Conservation (phyloP, 1,140 invertebrate species). For the Drosophila baimaii region DNA sequence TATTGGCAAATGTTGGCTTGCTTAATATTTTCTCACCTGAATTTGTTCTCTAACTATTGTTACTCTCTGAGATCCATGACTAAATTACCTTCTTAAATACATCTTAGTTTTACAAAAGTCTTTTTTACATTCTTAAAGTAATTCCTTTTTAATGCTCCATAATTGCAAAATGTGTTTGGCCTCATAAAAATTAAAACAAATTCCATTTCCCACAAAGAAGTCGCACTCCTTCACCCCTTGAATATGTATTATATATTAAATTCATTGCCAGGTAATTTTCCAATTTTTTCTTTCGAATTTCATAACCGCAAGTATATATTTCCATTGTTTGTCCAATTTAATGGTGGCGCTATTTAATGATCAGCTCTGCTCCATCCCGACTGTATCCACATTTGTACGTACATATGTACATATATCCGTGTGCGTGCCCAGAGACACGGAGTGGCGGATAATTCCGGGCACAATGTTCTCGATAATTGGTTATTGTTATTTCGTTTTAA, state of each 20-base stretch:
- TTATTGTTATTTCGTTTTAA: constrained; percentile 47
- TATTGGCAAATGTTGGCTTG: too few species aligned
- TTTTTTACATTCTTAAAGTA: too few species aligned
- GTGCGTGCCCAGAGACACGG: constrained; percentile 11
- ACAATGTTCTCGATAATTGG: constrained; percentile 40
- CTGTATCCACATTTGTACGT: neutral
- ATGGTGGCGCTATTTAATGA: constrained; percentile 15
- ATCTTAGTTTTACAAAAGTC: too few species aligned
- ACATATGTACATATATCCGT: neutral
- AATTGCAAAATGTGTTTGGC: too few species aligned
- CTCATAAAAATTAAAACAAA: too few species aligned
- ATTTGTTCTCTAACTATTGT: too few species aligned
- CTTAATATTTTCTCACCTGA: too few species aligned
- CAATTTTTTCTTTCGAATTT: neutral
- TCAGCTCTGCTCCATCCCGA: neutral
- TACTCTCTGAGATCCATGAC: too few species aligned
- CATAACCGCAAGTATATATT: constrained; percentile 6
- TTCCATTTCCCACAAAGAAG: neutral
- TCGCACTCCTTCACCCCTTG: neutral
- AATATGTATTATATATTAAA: neutral
- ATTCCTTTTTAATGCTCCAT: too few species aligned
- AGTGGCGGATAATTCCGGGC: constrained; percentile 26
- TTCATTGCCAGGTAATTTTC: neutral
- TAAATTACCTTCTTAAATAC: too few species aligned
- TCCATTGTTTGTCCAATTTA: constrained; percentile 27